Base-by-base conservation (phyloP, 2,888 invertebrate genomes). In the Hedychridium roseum region DNA sequence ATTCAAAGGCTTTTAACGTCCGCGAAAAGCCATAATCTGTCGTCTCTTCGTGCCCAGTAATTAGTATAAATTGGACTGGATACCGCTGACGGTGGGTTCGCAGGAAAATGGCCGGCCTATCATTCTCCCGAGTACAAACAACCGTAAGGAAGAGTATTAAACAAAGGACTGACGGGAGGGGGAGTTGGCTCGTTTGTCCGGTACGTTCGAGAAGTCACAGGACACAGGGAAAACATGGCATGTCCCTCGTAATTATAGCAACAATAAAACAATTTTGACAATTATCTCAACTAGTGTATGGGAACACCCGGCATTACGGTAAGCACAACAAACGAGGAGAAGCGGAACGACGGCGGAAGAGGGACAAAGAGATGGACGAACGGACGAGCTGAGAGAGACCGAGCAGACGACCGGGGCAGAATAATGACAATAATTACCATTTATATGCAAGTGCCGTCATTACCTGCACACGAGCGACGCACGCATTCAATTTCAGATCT, bases 391-490 rank as follows among this genome's bases (percentile, higher is more conserved):
- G 12, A 35, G 37, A 39, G 50, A 62, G 45, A 62, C 44, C 45
- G 50, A 47, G 45, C 6, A 26, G 73, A 76, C 76, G 74, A 74
- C 70, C 71, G 66, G 67, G 70, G 71, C 73, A 75, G 73, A 76
- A 75, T 76, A 76, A 76, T 76, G 76, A 76, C 76, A 75, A 76
- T 76, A 76, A 76, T 76, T 76, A 76, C 76, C 76, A 76, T 76
- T 76, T 76, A 76, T 76, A 76, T 74, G 75, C 76, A 76, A 76
- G 76, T 76, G 76, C 74, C 73, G 75, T 76, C 76, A 76, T 76
- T 76, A 76, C 76, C 76, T 76, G 76, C 76, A 76, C 76, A 76
- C 76, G 76, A 76, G 72, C 74, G 73, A 70, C 73, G 74, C 75
- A 76, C 76, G 76, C 76, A 76, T 76, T 76, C 76, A 76, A 76